Evolutionary conservation across 2,797 vertebrate species (phyloP).

Genomic region (Lepus townsendii): DNA sequence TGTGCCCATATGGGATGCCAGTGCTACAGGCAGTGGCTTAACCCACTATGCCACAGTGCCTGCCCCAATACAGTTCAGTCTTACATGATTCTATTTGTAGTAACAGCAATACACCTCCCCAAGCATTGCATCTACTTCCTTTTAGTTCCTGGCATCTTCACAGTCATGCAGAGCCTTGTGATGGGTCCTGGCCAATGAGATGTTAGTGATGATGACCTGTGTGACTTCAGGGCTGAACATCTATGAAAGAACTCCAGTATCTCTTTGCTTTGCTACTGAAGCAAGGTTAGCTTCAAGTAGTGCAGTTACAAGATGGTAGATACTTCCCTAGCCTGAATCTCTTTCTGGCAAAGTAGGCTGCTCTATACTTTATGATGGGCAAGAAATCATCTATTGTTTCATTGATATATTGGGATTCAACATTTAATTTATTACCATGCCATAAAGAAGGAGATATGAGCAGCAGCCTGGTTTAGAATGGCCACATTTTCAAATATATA

Average conservation of each 20-base stretch:
- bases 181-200: not conserved
- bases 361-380: not conserved
- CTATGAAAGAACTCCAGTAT: not conserved
- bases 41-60: no score
- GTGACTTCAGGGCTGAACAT: not conserved
- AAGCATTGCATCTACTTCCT: not conserved
- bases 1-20: no score
- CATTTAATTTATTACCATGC: not conserved
- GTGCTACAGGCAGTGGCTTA: no score
- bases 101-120: not conserved
- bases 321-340: no score
- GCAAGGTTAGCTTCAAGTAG: not conserved
- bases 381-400: not conserved
- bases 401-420: not conserved
- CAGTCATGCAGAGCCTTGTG: not conserved
- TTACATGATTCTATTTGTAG: not conserved
- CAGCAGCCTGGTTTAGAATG: not conserved
- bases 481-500: conserved; percentile 5
- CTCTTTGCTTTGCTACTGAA: not conserved
- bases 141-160: not conserved
- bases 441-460: not conserved
- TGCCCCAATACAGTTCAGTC: not conserved
- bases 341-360: not conserved
- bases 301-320: not conserved
- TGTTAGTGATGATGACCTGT: not conserved